Conservation (phyloP, 2,797 vertebrate genomes). For the Otolemur crassicaudatus region DNA sequence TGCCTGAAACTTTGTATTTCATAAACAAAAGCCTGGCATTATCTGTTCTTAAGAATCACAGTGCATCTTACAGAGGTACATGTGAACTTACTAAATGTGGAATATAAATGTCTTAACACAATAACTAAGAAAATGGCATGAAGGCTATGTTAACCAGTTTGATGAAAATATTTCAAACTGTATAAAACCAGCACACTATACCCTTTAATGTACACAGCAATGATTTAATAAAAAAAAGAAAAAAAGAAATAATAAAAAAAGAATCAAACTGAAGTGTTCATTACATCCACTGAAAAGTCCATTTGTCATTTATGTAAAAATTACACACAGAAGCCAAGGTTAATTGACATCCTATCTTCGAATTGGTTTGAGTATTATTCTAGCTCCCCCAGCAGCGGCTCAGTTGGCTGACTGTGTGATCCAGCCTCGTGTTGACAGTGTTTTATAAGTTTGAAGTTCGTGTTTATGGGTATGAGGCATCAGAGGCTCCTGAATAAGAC, state of each 20-base stretch:
- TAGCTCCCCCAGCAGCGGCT: neutral
- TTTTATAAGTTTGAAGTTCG: neutral
- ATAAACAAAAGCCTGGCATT: neutral
- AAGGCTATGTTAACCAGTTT: too few species aligned
- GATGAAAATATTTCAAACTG: too few species aligned
- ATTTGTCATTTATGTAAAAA: neutral
- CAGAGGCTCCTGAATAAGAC: neutral
- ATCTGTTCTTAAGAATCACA: neutral
- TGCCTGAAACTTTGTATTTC: neutral
- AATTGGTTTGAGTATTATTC: neutral
- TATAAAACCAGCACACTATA: too few species aligned
- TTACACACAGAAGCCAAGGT: neutral
- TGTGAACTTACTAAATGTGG: too few species aligned
- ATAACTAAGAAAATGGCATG: too few species aligned
- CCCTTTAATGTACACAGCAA: too few species aligned
- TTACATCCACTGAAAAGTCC: neutral
- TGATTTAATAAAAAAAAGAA: too few species aligned
- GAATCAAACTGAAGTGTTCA: neutral
- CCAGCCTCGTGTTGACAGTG: neutral
- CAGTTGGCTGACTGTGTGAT: neutral
- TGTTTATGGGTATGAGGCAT: neutral
- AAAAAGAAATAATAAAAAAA: too few species aligned
- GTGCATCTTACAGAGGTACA: too few species aligned
- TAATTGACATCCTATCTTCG: neutral
- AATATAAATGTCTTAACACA: too few species aligned